Conservation (phyloP, 2,113 vertebrate genomes). For the Pristiophorus japonicus region DNA sequence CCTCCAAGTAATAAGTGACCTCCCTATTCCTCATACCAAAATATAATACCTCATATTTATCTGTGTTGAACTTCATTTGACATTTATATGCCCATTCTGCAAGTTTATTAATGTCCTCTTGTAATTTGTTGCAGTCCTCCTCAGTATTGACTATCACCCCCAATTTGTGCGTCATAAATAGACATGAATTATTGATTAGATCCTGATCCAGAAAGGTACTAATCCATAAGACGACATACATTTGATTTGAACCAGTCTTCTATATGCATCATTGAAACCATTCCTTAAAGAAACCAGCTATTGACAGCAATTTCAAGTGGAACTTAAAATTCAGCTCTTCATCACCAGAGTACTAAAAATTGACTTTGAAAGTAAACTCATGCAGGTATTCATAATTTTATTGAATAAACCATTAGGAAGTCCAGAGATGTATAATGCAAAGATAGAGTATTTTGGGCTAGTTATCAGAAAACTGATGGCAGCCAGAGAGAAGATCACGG, state of each 20-base stretch:
- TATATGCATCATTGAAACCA: neutral
- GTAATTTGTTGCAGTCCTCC: too few relatives aligned
- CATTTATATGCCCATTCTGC: too few relatives aligned
- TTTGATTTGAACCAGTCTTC: neutral
- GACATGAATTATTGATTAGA: neutral
- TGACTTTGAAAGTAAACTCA: neutral
- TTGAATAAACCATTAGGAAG: neutral
- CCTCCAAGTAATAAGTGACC: too few relatives aligned
- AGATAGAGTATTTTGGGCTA: neutral
- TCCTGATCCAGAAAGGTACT: neutral
- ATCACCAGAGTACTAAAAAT: neutral
- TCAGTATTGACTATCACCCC: too few relatives aligned
- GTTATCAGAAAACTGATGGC: neutral
- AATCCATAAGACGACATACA: neutral
- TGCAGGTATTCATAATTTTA: neutral
- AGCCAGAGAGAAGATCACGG: neutral
- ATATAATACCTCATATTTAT: too few relatives aligned
- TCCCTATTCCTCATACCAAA: too few relatives aligned
- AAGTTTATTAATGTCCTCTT: too few relatives aligned
- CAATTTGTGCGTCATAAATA: too few relatives aligned
- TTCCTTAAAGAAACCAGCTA: neutral
- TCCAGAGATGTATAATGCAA: neutral
- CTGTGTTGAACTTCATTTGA: too few relatives aligned
- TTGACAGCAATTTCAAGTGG: neutral
- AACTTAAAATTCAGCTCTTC: neutral